Evolutionary conservation across 2,113 vertebrate genomes (phyloP), one percentile per base, ranked within the genome.

Genomic region (Forbesichthys papilliferus): DNA sequence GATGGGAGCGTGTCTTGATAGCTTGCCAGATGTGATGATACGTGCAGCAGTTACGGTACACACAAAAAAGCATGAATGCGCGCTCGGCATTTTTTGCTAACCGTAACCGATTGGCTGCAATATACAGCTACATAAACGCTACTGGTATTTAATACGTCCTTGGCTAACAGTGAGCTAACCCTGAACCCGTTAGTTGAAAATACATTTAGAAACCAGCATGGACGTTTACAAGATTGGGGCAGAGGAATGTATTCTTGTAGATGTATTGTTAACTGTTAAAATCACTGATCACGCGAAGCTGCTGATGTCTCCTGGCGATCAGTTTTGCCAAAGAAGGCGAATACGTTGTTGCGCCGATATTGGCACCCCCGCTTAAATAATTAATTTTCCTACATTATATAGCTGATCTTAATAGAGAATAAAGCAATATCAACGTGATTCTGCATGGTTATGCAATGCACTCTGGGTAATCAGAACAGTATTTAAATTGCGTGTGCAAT

Each of bases 31-130:
- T 61, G 69, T 64, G 61, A 71, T 36, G 49, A 5, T 61, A 61
- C 9, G 48, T n/a, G 4, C 20, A 66, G 58, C 52, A 16, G 64
- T 47, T 20, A 11, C 27, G 1, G 27, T 27, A 27, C 27, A 34
- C 33, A 54, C 13, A 54, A 54, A 54, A 52, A 52, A 14, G 14
- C 9, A 14, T 7, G 14, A 9, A n/a, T 16, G 56, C 16, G 9
- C 20, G 20, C 9, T 64, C 54, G 70, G 79, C 66, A 63, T 69
- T 63, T 68, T 61, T 9, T 51, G 68, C 52, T 16, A 27, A 27
- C 27, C 27, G 27, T 49, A 53, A 49, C 27, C 8, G 49, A 51
- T 11, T 9, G 49, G 49, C 49, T 54, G 52, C 13, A 7, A 54
- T n/a, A 13, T n/a, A 13, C 14, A 3, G 48, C 16, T 49, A 64